phyloP scores from a whole-genome alignment of 2,888 invertebrate genomes.

The Apamea epomidion region DNA sequence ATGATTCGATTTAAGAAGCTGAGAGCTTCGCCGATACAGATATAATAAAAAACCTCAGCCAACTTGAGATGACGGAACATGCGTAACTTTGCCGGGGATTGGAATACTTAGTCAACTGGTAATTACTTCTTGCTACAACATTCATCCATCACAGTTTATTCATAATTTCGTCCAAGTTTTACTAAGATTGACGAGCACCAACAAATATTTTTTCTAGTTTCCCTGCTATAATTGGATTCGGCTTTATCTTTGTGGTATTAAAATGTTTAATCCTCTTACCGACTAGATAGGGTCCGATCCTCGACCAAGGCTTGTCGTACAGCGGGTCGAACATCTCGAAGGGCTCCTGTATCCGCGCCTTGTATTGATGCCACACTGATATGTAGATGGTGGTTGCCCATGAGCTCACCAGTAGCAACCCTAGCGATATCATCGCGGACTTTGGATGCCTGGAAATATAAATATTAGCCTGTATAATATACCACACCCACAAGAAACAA shows the following conservation, averaged over 20 bases:
- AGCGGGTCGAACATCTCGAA: conserved; percentile 95
- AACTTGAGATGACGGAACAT: conserved; percentile 36
- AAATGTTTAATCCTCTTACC: conserved; percentile 86
- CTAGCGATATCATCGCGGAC: conserved; percentile 90
- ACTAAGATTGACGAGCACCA: conserved; percentile 61
- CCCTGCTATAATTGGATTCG: conserved; percentile 19
- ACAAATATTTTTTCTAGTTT: conserved; percentile 40
- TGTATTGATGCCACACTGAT: conserved; percentile 94
- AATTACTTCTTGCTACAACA: conserved; percentile 58
- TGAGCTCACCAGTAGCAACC: conserved; percentile 92
- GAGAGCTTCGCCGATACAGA: conserved; percentile 57
- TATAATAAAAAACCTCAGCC: conserved; percentile 49
- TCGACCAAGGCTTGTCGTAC: conserved; percentile 96
- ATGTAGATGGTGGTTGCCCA: conserved; percentile 94
- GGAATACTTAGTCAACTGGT: conserved; percentile 56
- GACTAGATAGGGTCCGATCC: conserved; percentile 95
- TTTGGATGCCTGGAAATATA: conserved; percentile 90
- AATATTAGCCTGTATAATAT: conserved; percentile 32
- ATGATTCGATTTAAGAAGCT: conserved; percentile 59
- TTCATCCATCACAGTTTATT: conserved; percentile 64
- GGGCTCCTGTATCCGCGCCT: conserved; percentile 94
- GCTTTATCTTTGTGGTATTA: conserved; percentile 17
- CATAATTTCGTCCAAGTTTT: conserved; percentile 61
- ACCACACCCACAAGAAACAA: conserved; percentile 23
- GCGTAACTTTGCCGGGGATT: conserved; percentile 40